Conservation (phyloP, 2,113 vertebrate species). For the Trematomus loennbergii region DNA sequence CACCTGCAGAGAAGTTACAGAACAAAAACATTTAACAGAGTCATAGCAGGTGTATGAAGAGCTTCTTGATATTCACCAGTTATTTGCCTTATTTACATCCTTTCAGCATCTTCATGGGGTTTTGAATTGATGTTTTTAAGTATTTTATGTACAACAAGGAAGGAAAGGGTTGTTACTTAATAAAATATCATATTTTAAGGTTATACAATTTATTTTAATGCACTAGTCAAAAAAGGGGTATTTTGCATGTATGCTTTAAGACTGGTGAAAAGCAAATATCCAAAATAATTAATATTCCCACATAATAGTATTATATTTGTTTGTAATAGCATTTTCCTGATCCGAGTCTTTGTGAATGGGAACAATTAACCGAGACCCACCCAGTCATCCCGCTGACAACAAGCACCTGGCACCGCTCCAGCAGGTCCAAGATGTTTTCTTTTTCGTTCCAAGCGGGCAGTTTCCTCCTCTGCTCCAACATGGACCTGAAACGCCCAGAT, state of each 20-base stretch:
- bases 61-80: not conserved
- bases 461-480: conserved; percentile 92
- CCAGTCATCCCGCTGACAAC: conserved; percentile 98
- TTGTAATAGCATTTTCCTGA: not conserved
- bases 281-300: too few species aligned
- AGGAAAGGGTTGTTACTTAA: too few species aligned
- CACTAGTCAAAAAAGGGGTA: too few species aligned
- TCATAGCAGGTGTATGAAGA: too few species aligned
- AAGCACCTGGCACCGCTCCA: conserved; percentile 90
- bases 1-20: conserved; percentile 83
- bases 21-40: too few species aligned
- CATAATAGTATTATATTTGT: not conserved
- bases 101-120: not conserved
- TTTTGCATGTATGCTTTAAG: too few species aligned
- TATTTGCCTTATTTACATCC: not conserved
- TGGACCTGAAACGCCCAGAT: conserved; percentile 88
- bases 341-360: not conserved
- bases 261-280: too few species aligned
- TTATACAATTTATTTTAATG: too few species aligned
- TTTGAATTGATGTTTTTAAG: not conserved
- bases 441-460: conserved; percentile 94
- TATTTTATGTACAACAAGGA: not conserved
- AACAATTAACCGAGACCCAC: conserved; percentile 79
- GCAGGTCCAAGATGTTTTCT: conserved; percentile 86
- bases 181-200: too few species aligned